These are phyloP conservation scores for Myrmophylax atrothorax DNA, from an alignment of 2,113 vertebrate genomes.

Conservation along the genomic window DNA sequence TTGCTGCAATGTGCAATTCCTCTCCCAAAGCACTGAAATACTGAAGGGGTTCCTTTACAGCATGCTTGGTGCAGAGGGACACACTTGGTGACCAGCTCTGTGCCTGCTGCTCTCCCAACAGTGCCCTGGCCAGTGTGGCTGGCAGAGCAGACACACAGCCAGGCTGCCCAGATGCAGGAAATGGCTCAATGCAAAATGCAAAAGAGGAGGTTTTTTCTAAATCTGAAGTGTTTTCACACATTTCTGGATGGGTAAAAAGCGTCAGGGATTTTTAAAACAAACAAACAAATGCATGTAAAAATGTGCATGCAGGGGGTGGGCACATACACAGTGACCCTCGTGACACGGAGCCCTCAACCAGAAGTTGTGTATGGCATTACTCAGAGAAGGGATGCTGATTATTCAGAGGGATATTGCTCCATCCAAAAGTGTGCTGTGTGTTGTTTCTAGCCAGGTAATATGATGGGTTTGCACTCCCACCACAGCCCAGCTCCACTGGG, in stretches of 20 bases:
- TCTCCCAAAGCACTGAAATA: neutral
- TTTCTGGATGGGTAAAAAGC: neutral
- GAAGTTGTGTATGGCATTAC: fast-evolving
- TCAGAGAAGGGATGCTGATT: neutral
- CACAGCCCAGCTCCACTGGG: neutral
- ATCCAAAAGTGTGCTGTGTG: fast-evolving
- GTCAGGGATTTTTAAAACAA: neutral
- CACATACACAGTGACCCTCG: neutral
- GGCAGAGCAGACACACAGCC: neutral
- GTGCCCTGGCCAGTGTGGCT: fast-evolving
- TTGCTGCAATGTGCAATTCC: fast-evolving
- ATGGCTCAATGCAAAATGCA: fast-evolving
- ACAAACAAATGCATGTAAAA: neutral
- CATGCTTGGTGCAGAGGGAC: neutral
- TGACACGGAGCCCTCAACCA: neutral
- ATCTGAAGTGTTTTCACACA: neutral
- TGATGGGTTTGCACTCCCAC: neutral
- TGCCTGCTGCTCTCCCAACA: neutral
- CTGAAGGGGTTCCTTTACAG: neutral
- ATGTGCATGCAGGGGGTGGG: neutral
- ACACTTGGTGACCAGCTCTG: fast-evolving
- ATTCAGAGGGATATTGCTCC: neutral
- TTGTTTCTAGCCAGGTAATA: fast-evolving
- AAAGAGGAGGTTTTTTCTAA: neutral
- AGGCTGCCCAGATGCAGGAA: neutral